Conservation (phyloP, 2,797 vertebrate species). For the Gallinago nigripennis region DNA sequence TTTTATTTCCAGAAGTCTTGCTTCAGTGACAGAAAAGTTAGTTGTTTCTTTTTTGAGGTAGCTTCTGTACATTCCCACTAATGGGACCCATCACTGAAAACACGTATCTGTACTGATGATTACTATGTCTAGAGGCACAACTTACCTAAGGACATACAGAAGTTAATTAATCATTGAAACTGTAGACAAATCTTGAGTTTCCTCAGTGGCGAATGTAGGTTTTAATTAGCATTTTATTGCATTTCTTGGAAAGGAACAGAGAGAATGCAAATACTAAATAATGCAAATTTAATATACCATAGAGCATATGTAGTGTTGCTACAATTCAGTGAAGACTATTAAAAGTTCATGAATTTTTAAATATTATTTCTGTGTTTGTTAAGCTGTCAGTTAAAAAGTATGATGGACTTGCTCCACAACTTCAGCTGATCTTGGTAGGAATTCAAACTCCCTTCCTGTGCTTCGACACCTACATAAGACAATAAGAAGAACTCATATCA, state of each 20-base stretch:
- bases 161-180: conserved; percentile 73
- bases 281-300: conserved; percentile 61
- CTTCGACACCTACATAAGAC: background rate
- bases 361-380: conserved; percentile 12
- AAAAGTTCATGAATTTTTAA: conserved; percentile 52
- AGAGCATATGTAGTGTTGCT: background rate
- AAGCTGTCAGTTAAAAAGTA: conserved; percentile 1
- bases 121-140: background rate
- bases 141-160: conserved; percentile 50
- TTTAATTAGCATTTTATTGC: conserved; percentile 62
- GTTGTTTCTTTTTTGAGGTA: background rate
- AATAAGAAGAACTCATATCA: background rate
- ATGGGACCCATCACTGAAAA: background rate
- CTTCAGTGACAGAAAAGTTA: background rate
- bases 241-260: conserved; percentile 4
- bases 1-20: background rate
- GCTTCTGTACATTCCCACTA: background rate
- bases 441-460: background rate
- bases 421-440: background rate
- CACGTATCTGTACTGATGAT: background rate
- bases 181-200: conserved; percentile 37
- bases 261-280: conserved; percentile 57
- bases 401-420: background rate
- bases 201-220: conserved; percentile 2
- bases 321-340: conserved; percentile 14